Evolutionary conservation across 53 echinoderm and acorn worm genomes (phyloP).

Genomic region (Antedon mediterranea): DNA sequence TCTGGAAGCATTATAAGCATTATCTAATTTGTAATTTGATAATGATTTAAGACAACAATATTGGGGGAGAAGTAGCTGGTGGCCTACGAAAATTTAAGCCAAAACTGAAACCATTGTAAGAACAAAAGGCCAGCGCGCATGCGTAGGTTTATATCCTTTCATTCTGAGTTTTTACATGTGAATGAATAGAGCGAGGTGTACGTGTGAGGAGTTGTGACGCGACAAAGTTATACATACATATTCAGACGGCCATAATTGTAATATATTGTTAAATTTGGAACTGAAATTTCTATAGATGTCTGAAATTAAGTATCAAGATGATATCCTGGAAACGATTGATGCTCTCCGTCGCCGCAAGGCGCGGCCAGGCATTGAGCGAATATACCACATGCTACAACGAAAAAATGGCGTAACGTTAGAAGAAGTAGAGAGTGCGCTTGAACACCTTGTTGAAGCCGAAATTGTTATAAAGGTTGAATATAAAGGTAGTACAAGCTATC

Average conservation of each 20-base stretch:
- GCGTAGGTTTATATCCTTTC: background rate
- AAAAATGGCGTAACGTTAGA: slow-evolving; percentile 55
- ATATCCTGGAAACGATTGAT: slow-evolving; percentile 75
- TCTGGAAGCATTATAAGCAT: too few relatives aligned
- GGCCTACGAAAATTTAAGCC: background rate
- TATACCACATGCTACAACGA: slow-evolving; percentile 94
- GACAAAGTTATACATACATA: background rate
- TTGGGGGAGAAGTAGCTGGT: too few relatives aligned
- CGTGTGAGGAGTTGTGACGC: background rate
- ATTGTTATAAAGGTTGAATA: slow-evolving; percentile 86
- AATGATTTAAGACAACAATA: too few relatives aligned
- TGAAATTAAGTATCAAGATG: slow-evolving; percentile 42
- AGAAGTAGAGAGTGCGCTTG: slow-evolving; percentile 65
- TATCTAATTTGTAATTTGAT: too few relatives aligned
- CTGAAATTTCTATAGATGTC: slow-evolving; percentile 25
- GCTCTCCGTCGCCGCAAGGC: slow-evolving; percentile 81
- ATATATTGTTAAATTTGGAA: background rate
- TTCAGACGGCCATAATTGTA: background rate
- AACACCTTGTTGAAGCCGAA: slow-evolving; percentile 76
- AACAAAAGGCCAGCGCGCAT: background rate
- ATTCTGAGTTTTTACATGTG: background rate
- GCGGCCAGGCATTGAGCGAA: slow-evolving; percentile 94
- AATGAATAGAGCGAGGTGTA: background rate
- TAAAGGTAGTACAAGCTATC: slow-evolving; percentile 89
- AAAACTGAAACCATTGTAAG: background rate